Base-by-base conservation (phyloP, 2,888 invertebrate genomes). In the Drosophila monieri region DNA sequence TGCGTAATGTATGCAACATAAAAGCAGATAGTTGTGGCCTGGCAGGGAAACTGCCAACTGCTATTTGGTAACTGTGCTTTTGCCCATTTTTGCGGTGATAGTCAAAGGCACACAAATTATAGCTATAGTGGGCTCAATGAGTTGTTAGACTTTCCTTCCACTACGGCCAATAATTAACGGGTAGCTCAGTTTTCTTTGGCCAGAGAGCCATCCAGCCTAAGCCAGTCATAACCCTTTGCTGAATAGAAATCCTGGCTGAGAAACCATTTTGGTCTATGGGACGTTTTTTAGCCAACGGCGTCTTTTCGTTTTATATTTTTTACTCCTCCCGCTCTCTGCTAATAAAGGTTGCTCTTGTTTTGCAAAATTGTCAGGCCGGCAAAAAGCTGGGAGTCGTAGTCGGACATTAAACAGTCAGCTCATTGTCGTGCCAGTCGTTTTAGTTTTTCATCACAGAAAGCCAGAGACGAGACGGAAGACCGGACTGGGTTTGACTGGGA, bases 321-420 rank as follows among this genome's bases (percentile, higher is more conserved):
- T 48, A 23, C 30, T 14, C 12, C 3, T 32, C 12, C 44, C 46
- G 53, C 48, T 15, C 32, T 76, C 73, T 81, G 88, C 87, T 84
- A 81, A 81, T 81, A 85, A 81, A 87, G 81, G 74, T 74, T 84
- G 78, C 70, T 80, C 78, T 87, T 81, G 76, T 80, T 84, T 86
- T 70, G 78, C 61, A 25, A 66, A 67, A 59, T 61, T 59, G 64
- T 65, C 48, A 46, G 65, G 55, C 41, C 23, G 62, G 30, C 69
- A 52, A 71, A 70, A 60, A 53, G 49, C 60, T 18, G 9, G 64
- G 30, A 53, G 52, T 47, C 18, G 23, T 14, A 52, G 52, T 53
- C 15, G 54, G 58, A 87, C 76, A 81, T 80, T 85, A 87, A 85
- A 87, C 81, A 87, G 81, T 78, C 85, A 74, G 74, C 85, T 80